Conservation (phyloP, 1,140 invertebrate genomes). For the Zophobas morio region DNA sequence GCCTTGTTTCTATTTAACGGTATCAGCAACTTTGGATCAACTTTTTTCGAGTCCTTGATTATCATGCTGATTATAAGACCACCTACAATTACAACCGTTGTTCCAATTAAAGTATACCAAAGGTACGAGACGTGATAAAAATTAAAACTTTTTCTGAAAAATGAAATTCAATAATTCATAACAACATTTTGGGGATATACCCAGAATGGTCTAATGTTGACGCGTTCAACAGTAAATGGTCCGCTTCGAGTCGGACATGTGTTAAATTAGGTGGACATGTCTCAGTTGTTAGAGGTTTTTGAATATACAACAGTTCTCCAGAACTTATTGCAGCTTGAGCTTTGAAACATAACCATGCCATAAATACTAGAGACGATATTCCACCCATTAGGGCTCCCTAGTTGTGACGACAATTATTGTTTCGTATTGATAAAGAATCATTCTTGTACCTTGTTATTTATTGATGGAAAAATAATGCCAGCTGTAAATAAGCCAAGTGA, state of each 20-base stretch:
- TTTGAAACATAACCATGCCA: constrained; percentile 88
- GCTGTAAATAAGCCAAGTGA: constrained; percentile 85
- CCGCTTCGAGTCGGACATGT: constrained; percentile 62
- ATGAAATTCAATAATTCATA: background rate
- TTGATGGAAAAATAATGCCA: constrained; percentile 86
- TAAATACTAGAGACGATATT: constrained; percentile 78
- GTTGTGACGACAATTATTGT: constrained; percentile 5
- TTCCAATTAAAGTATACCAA: constrained; percentile 75
- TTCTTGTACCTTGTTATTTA: constrained; percentile 76
- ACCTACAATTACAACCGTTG: constrained; percentile 75
- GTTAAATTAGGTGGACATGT: constrained; percentile 78
- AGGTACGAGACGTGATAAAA: constrained; percentile 75
- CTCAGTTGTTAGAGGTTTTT: constrained; percentile 77
- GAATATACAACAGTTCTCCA: constrained; percentile 73
- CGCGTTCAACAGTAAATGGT: constrained; percentile 53
- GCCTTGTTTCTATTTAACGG: constrained; percentile 73
- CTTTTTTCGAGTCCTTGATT: constrained; percentile 70
- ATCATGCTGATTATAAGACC: constrained; percentile 72
- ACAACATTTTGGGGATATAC: too few species aligned
- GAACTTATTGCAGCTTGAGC: constrained; percentile 80
- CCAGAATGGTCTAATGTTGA: background rate
- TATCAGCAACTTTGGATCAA: constrained; percentile 75
- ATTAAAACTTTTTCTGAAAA: constrained; percentile 71
- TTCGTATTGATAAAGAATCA: background rate
- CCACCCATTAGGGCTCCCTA: constrained; percentile 89